Percentiles rank a stretch among this genome's conserved stretches.
These are phyloP conservation scores for Anagrus nilaparvatae DNA, from an alignment of 1,140 invertebrate species.

Conservation along the genomic window DNA sequence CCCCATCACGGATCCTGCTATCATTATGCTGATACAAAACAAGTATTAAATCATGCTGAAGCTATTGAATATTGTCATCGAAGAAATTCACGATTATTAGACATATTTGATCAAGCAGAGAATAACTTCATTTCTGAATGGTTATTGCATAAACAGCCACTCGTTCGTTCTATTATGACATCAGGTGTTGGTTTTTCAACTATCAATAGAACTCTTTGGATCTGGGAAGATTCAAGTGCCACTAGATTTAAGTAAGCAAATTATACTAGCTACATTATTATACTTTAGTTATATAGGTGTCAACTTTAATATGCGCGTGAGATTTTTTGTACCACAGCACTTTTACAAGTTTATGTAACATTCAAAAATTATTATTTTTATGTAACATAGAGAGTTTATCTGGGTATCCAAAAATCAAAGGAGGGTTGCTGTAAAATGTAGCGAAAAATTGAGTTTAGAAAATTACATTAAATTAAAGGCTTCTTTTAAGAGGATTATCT, in stretches of 20 bases:
- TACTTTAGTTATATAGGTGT: no score
- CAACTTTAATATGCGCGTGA: no score
- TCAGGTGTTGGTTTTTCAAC: constrained; percentile 43
- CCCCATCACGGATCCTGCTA: constrained; percentile 41
- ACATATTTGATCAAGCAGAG: constrained; percentile 45
- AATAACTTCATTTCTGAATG: constrained; percentile 52
- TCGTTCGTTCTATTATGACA: constrained; percentile 42
- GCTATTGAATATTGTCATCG: constrained; percentile 38
- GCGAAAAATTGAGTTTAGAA: no score
- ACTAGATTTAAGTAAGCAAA: constrained; percentile 32
- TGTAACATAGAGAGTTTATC: no score
- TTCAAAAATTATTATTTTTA: no score
- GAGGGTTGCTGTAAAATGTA: no score
- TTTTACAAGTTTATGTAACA: no score
- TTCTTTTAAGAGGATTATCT: no score
- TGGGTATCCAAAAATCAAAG: no score
- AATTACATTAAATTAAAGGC: no score
- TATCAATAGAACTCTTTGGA: constrained; percentile 39
- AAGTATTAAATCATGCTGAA: constrained; percentile 40
- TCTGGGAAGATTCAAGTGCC: constrained; percentile 43
- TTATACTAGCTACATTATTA: no score
- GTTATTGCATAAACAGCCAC: constrained; percentile 36
- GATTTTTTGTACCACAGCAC: no score
- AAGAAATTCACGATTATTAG: constrained; percentile 40
- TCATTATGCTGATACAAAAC: constrained; percentile 30